A percentile compares a stretch with the other conserved stretches of the same genome.
These are phyloP conservation scores for Numenius arquata DNA, from an alignment of 2,113 vertebrate genomes.

Conservation along the genomic window DNA sequence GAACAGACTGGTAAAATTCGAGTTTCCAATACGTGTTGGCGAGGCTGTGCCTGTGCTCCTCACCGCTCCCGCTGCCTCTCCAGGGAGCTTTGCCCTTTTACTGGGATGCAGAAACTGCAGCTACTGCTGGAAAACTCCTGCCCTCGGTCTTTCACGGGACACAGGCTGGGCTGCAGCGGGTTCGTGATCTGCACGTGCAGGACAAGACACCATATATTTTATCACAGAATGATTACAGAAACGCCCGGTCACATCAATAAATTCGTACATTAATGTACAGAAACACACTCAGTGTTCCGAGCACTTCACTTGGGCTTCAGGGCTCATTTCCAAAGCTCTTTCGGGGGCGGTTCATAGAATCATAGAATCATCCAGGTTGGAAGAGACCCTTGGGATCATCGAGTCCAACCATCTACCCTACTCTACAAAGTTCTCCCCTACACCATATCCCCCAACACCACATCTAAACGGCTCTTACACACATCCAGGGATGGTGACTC, in stretches of 20 bases:
- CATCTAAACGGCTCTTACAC: too few relatives aligned
- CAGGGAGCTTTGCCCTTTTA: neutral
- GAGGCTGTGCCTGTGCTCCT: neutral
- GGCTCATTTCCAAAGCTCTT: neutral
- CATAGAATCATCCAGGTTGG: too few relatives aligned
- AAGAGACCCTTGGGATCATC: too few relatives aligned
- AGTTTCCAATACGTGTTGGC: accelerated
- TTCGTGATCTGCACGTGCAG: neutral
- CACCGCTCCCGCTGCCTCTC: neutral
- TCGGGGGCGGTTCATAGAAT: neutral
- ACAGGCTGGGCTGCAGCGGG: accelerated
- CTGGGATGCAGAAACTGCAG: neutral
- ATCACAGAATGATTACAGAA: too few relatives aligned
- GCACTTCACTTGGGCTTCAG: neutral
- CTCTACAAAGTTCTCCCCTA: too few relatives aligned
- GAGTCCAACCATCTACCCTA: too few relatives aligned
- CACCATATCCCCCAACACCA: too few relatives aligned
- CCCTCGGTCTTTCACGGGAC: neutral
- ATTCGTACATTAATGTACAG: accelerated
- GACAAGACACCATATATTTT: neutral
- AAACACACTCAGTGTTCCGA: accelerated
- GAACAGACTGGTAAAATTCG: accelerated
- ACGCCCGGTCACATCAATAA: neutral
- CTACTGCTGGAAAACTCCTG: too few relatives aligned
- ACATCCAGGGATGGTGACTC: too few relatives aligned